Percentiles rank a stretch among this genome's conserved stretches.
Evolutionary conservation across 2,797 vertebrate genomes (phyloP).

Genomic region (Propithecus perrieri): DNA sequence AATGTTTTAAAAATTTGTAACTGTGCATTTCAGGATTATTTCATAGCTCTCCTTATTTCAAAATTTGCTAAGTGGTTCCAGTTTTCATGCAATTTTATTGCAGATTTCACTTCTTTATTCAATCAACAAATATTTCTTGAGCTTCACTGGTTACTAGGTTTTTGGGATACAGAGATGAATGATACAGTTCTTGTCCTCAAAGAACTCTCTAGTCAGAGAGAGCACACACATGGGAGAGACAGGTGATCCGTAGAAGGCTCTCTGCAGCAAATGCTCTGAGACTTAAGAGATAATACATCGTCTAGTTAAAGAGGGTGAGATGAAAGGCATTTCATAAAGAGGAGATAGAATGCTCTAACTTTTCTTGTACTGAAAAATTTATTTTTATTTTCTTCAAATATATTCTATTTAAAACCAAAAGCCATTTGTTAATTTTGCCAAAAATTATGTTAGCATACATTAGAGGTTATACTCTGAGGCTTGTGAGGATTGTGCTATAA

Average conservation of each 20-base stretch:
- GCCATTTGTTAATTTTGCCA: not conserved
- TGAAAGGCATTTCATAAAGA: not conserved
- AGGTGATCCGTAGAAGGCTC: not conserved
- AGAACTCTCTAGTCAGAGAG: not conserved
- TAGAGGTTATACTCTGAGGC: not conserved
- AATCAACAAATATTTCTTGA: not conserved
- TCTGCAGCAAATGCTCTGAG: not conserved
- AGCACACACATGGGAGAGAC: not conserved
- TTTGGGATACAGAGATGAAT: not conserved
- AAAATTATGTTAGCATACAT: not conserved
- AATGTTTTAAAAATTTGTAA: not conserved
- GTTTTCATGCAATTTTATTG: not conserved
- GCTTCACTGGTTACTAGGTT: not conserved
- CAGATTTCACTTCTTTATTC: not conserved
- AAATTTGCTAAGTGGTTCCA: not conserved
- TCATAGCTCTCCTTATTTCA: not conserved
- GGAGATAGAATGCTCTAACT: not conserved
- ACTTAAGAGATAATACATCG: not conserved
- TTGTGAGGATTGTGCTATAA: not conserved
- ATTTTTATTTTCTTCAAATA: not conserved
- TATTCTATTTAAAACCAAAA: not conserved
- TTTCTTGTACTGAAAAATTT: not conserved
- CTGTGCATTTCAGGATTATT: not conserved
- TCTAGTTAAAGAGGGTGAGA: not conserved
- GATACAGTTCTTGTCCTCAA: not conserved